phyloP scores from a whole-genome alignment of 2,888 invertebrate species.

The Megamerina dolium region DNA sequence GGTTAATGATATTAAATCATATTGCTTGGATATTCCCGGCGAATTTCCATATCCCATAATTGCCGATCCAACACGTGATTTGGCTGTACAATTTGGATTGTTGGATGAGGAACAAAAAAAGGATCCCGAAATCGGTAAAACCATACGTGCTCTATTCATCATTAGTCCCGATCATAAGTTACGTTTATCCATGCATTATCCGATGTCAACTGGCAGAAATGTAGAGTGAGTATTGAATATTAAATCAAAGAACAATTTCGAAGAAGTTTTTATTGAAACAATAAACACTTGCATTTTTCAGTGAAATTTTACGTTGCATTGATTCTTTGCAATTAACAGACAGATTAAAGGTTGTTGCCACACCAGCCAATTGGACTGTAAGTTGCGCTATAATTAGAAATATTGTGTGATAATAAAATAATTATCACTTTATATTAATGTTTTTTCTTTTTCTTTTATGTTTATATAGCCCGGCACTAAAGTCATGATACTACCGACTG shows the following conservation, averaged over 20 bases:
- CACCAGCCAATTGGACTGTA: constrained; percentile 83
- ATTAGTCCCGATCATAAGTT: constrained; percentile 75
- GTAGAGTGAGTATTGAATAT: constrained; percentile 73
- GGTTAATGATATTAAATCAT: constrained; percentile 69
- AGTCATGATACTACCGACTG: constrained; percentile 72
- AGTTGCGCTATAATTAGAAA: constrained; percentile 28
- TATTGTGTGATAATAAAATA: neutral
- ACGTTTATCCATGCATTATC: constrained; percentile 75
- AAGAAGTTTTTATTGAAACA: neutral
- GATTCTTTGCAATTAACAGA: constrained; percentile 77
- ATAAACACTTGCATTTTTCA: constrained; percentile 40
- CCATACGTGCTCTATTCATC: constrained; percentile 71
- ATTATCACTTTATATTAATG: constrained; percentile 3
- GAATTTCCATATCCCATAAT: constrained; percentile 78
- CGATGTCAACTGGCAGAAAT: constrained; percentile 79
- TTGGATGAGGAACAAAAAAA: constrained; percentile 54
- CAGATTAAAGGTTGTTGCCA: constrained; percentile 65
- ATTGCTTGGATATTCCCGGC: constrained; percentile 63
- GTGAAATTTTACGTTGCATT: constrained; percentile 76
- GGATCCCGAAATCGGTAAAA: constrained; percentile 60
- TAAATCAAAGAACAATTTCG: constrained; percentile 59
- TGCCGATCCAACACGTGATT: constrained; percentile 64
- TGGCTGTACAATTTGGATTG: constrained; percentile 59
- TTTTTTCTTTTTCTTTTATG: constrained; percentile 16
- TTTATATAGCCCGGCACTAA: constrained; percentile 58